phyloP scores from a whole-genome alignment of 2,888 invertebrate species.

The Thera britannica region DNA sequence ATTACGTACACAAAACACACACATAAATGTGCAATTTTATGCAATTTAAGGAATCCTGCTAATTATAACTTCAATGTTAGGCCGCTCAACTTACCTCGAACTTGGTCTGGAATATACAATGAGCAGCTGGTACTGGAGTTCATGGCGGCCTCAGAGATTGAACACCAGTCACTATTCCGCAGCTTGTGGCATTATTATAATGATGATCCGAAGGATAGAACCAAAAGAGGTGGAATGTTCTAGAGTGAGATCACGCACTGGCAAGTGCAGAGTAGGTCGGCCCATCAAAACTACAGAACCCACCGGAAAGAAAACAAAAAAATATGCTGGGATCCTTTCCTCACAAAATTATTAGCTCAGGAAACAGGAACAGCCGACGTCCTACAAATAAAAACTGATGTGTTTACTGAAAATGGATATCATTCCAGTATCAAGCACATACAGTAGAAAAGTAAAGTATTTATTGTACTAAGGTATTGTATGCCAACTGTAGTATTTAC shows the following conservation, averaged over 20 bases:
- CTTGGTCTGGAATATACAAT: slow-evolving; percentile 15
- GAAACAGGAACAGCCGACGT: too few relatives aligned
- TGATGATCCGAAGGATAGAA: too few relatives aligned
- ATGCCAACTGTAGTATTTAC: not conserved
- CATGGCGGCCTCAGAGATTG: slow-evolving; percentile 2
- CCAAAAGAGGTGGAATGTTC: too few relatives aligned
- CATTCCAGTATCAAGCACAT: not conserved
- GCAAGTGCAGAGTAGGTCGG: too few relatives aligned
- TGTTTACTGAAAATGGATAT: not conserved
- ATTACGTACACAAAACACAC: too few relatives aligned
- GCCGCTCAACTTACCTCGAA: not conserved
- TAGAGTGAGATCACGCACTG: too few relatives aligned
- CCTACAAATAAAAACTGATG: not conserved
- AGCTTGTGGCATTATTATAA: not conserved
- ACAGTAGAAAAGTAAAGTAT: not conserved
- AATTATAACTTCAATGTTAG: not conserved
- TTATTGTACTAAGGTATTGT: not conserved
- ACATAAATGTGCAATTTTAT: not conserved
- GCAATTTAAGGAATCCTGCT: not conserved
- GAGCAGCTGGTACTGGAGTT: not conserved
- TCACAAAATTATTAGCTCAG: too few relatives aligned
- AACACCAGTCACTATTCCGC: not conserved
- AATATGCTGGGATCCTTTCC: too few relatives aligned
- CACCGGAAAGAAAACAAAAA: too few relatives aligned
- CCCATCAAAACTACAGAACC: too few relatives aligned